These are phyloP conservation scores for Ptychadena robeensis DNA, from an alignment of 2,797 vertebrate species.

Conservation along the genomic window DNA sequence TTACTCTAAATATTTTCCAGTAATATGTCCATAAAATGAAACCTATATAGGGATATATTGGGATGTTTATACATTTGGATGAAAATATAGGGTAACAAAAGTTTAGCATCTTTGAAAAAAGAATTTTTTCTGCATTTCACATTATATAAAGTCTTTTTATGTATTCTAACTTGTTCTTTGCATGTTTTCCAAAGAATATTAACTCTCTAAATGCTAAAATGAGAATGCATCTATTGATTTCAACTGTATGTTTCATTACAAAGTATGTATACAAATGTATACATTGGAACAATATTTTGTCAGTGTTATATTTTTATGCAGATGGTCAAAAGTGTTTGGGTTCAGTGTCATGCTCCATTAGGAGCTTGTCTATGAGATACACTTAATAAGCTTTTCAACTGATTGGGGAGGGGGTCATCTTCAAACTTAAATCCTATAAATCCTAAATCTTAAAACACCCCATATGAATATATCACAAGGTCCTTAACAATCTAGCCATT, in stretches of 20 bases:
- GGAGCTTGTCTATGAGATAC: neutral
- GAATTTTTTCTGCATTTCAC: too few relatives aligned
- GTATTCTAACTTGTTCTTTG: too few relatives aligned
- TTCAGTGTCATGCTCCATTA: neutral
- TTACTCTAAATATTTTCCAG: too few relatives aligned
- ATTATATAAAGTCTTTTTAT: too few relatives aligned
- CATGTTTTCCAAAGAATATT: too few relatives aligned
- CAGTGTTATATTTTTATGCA: neutral
- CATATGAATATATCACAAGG: conserved; percentile 32
- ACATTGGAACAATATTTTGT: neutral
- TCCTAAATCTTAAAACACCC: conserved; percentile 28
- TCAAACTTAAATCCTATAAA: too few relatives aligned
- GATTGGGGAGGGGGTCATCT: conserved; percentile 5
- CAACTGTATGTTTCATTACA: neutral
- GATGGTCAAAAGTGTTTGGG: neutral
- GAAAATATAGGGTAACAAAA: too few relatives aligned
- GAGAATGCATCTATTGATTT: neutral
- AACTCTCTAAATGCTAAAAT: neutral
- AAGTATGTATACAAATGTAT: neutral
- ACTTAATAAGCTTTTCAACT: conserved; percentile 1
- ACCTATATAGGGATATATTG: too few relatives aligned
- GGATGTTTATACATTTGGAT: too few relatives aligned
- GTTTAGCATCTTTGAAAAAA: too few relatives aligned
- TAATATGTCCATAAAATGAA: too few relatives aligned
- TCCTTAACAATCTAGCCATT: conserved; percentile 46